Evolutionary conservation across 2,797 vertebrate genomes (phyloP).

Genomic region (Myoxocephalus aenaeus): DNA sequence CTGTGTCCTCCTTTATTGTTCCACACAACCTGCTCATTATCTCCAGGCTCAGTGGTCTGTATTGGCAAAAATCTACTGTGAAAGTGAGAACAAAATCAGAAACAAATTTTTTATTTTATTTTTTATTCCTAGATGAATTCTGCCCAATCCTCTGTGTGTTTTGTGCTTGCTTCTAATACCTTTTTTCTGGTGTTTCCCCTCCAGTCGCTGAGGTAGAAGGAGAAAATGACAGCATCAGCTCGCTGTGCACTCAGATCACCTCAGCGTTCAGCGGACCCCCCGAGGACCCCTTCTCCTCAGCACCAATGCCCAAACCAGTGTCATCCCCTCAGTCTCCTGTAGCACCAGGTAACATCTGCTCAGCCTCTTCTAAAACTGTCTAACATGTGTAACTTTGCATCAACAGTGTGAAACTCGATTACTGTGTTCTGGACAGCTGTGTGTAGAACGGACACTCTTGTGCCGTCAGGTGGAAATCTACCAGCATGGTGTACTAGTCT

Average conservation of each 20-base stretch:
- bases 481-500: not conserved
- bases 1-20: not conserved
- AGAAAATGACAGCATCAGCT: slow-evolving; percentile 96
- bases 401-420: not conserved
- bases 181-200: slow-evolving; percentile 14
- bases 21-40: not conserved
- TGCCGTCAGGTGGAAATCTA: not conserved
- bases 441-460: not conserved
- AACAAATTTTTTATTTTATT: not conserved
- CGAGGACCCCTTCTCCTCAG: slow-evolving; percentile 96
- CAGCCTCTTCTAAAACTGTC: not conserved
- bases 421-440: not conserved
- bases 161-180: not conserved
- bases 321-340: slow-evolving; percentile 94
- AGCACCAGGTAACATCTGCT: slow-evolving; percentile 87
- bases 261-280: slow-evolving; percentile 91
- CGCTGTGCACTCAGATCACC: slow-evolving; percentile 97
- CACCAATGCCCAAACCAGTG: slow-evolving; percentile 93
- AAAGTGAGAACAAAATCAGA: not conserved
- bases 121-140: not conserved
- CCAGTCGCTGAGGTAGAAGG: slow-evolving; percentile 94
- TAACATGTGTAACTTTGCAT: not conserved
- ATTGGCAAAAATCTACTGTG: not conserved
- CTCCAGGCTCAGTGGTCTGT: not conserved
- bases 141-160: not conserved